phyloP scores from a whole-genome alignment of 2,888 invertebrate species.

The Lasius fuliginosus region DNA sequence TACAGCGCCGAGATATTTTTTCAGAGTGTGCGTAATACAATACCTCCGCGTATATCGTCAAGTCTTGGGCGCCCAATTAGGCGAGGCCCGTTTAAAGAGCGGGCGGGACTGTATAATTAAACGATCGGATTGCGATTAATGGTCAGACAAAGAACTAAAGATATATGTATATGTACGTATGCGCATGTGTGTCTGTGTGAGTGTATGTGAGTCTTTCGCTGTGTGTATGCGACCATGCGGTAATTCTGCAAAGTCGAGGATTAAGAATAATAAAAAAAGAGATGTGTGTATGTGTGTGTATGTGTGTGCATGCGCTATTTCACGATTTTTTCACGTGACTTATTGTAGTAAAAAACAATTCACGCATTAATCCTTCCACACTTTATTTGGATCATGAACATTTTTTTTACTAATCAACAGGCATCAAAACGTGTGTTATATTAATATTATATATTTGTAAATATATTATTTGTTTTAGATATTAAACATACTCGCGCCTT shows the following conservation, averaged over 20 bases:
- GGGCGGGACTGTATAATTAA: constrained; percentile 53
- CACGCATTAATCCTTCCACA: background rate
- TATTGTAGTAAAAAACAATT: background rate
- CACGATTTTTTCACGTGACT: background rate
- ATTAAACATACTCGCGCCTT: constrained; percentile 5
- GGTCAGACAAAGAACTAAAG: constrained; percentile 54
- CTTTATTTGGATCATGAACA: background rate
- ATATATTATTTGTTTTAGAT: background rate
- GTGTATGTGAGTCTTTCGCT: constrained; percentile 31
- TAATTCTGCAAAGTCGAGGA: constrained; percentile 20
- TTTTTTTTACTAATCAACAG: background rate
- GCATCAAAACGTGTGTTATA: background rate
- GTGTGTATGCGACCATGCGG: background rate
- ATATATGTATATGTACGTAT: constrained; percentile 64
- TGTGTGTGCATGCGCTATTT: constrained; percentile 1
- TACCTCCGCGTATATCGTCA: constrained; percentile 69
- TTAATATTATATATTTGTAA: background rate
- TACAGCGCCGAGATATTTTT: constrained; percentile 80
- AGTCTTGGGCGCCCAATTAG: constrained; percentile 52
- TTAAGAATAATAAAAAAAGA: constrained; percentile 33
- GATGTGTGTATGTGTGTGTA: background rate
- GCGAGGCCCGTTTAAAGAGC: constrained; percentile 10
- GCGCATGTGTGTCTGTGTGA: constrained; percentile 55
- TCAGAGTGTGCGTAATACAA: constrained; percentile 73
- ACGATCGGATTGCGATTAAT: constrained; percentile 53